Conservation (phyloP, 2,888 invertebrate genomes). For the Taenaris catops region DNA sequence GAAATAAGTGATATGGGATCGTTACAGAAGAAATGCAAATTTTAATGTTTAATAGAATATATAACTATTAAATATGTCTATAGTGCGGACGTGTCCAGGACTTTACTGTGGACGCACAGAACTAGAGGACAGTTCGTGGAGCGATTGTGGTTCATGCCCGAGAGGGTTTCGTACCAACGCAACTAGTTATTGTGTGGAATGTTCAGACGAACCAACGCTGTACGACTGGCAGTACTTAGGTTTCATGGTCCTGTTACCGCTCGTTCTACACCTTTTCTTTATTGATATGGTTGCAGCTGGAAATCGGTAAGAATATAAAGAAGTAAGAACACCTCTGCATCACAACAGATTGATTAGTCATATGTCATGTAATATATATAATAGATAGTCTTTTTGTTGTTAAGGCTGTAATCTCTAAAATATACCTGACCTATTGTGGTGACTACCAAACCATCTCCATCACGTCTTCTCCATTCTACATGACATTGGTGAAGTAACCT, state of each 20-base stretch:
- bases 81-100: conserved; percentile 85
- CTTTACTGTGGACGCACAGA: conserved; percentile 89
- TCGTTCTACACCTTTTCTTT: conserved; percentile 95
- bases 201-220: conserved; percentile 85
- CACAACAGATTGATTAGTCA: too few relatives aligned
- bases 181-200: conserved; percentile 87
- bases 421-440: too few relatives aligned
- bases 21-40: not conserved
- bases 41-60: not conserved
- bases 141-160: conserved; percentile 92
- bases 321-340: too few relatives aligned
- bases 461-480: too few relatives aligned
- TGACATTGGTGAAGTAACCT: too few relatives aligned
- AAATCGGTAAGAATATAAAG: conserved; percentile 81
- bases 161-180: conserved; percentile 88
- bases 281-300: conserved; percentile 91
- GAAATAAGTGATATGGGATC: not conserved
- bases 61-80: conserved; percentile 39
- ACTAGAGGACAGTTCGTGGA: conserved; percentile 83
- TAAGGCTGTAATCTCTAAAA: too few relatives aligned
- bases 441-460: too few relatives aligned
- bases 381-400: too few relatives aligned
- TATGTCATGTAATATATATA: too few relatives aligned
- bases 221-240: conserved; percentile 97
- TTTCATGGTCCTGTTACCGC: conserved; percentile 94